Evolutionary conservation across 2,888 invertebrate species (phyloP).

Genomic region (Pachycephus smyrnensis): DNA sequence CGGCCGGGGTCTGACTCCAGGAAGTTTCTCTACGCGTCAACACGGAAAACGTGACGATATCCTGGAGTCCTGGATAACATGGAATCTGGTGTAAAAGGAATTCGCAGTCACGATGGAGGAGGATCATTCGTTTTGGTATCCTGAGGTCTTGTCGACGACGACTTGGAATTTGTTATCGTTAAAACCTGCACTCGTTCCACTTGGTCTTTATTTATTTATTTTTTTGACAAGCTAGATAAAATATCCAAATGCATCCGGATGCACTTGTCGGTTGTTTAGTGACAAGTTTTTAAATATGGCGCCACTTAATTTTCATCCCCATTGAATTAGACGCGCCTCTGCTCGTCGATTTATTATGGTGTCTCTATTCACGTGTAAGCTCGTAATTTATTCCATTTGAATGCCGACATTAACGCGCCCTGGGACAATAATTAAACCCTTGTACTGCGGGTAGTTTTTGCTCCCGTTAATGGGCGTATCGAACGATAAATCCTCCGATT

Average conservation of each 20-base stretch:
- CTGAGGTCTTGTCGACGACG: not conserved
- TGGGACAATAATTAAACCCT: slow-evolving; percentile 36
- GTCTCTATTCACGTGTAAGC: not conserved
- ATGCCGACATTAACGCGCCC: not conserved
- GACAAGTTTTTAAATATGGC: not conserved
- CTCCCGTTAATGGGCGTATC: slow-evolving; percentile 41
- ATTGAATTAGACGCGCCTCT: not conserved
- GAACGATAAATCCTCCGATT: slow-evolving; percentile 41
- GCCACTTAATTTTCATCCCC: not conserved
- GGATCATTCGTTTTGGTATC: slow-evolving; percentile 20
- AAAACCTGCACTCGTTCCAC: not conserved
- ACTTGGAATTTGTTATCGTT: not conserved
- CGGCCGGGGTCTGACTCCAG: slow-evolving; percentile 23
- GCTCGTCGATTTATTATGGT: not conserved
- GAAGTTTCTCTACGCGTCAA: slow-evolving; percentile 31
- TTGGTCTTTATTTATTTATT: not conserved
- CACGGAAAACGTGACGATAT: slow-evolving; percentile 48
- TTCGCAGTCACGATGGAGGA: slow-evolving; percentile 19
- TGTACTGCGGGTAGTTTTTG: slow-evolving; percentile 26
- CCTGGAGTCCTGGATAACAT: slow-evolving; percentile 26
- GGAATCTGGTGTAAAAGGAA: slow-evolving; percentile 24
- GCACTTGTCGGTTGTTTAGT: not conserved
- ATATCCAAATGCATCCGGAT: not conserved
- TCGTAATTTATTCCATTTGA: slow-evolving; percentile 1
- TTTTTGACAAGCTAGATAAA: not conserved